These are phyloP conservation scores for Eptesicus fuscus DNA, from an alignment of 2,113 vertebrate genomes.

Conservation along the genomic window DNA sequence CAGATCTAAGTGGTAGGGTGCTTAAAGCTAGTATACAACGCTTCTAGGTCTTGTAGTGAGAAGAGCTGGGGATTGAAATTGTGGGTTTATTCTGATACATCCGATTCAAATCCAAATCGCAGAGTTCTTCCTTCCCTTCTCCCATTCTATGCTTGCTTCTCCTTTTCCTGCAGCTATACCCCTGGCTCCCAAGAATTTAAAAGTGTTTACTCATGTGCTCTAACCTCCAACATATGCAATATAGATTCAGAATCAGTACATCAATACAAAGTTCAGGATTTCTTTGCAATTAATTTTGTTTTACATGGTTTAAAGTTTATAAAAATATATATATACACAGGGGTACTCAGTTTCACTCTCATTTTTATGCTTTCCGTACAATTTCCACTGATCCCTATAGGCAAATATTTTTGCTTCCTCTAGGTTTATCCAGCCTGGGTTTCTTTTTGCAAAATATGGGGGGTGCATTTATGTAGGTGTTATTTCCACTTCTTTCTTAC, in stretches of 20 bases:
- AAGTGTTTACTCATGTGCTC: background rate
- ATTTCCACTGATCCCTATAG: background rate
- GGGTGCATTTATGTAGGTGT: background rate
- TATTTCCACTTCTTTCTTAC: background rate
- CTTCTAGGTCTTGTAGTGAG: too few species aligned
- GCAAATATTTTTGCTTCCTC: background rate
- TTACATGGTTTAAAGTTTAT: background rate
- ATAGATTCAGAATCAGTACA: background rate
- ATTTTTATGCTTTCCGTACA: accelerated
- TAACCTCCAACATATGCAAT: too few species aligned
- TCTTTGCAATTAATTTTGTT: background rate
- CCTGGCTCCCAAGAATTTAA: background rate
- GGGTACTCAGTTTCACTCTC: accelerated
- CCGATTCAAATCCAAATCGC: accelerated
- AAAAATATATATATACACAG: background rate
- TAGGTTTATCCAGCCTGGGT: background rate
- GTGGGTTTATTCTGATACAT: too few species aligned
- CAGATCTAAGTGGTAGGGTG: background rate
- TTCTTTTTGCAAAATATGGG: background rate
- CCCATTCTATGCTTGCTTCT: background rate
- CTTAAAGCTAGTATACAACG: accelerated
- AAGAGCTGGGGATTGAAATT: background rate
- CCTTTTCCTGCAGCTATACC: too few species aligned
- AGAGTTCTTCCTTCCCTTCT: background rate
- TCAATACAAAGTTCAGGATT: background rate